Base-by-base conservation (phyloP, 2,797 vertebrate genomes). In the Erpetoichthys calabaricus region DNA sequence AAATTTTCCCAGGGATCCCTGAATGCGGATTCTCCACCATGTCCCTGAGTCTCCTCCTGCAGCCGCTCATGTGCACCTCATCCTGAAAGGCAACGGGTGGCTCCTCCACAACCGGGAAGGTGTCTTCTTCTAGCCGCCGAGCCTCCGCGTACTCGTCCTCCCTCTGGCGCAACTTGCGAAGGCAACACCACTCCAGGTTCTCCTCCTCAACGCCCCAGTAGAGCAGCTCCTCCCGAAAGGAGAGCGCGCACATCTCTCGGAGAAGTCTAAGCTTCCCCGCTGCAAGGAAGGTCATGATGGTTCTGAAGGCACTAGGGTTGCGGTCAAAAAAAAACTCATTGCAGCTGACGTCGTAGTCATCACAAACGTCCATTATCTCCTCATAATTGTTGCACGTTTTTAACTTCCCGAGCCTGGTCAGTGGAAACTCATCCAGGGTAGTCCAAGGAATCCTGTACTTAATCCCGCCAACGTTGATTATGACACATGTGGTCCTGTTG, bases 301-400 rank as follows among this genome's bases (percentile, higher is more conserved):
- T 92, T 60, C 92, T 89, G 76, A 98, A 98, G 66, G 92, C 92
- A 62, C 86, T 83, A 8, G 94, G 94, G 65, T 87, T 97, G 50
- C 93, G 88, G 78, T 97, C 95, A 47, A 98, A 98, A 82, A 97
- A 98, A 71, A 89, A 98, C 74, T 97, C 95, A 6, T 97, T 93
- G 73, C 87, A 80, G 73, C 78, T 82, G 53, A 84, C 83, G 10
- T 98, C 94, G 5, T 97, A 98, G 77, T 98, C 94, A 8, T 97
- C 93, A 4, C 94, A 98, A 68, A 95, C 70, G 54, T 91, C 80
- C 85, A 98, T 90, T 75, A 98, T 90, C 75, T 98, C 94, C 6
- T 89, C 90, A 1, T 86, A 87, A 59, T 82, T 93, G 71, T 84
- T 91, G 75, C 94, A 98, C 59, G 82, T 65, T 56, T 77, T 85